Evolutionary conservation across 2,888 invertebrate genomes (phyloP), one percentile per base, ranked within the genome.

Genomic region (Hirtodrosophila alboralis): DNA sequence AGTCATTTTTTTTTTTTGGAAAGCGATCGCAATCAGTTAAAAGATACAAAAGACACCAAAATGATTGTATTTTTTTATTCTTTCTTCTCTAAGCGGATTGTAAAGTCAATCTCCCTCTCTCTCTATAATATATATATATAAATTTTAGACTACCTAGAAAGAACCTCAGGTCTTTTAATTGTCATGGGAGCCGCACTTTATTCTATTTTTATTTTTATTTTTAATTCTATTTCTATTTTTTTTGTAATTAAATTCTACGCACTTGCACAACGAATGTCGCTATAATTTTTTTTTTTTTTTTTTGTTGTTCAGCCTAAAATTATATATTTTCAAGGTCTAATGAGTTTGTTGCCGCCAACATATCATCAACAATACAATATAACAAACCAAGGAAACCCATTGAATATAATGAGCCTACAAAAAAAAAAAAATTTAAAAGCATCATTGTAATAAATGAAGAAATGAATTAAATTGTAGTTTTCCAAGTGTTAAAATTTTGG

Each of bases 301-400:
- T n/a, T n/a, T n/a, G n/a, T n/a, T n/a, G n/a, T n/a, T 56, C 60
- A 53, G 57, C 62, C 65, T 65, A 65, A 60, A 65, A 57, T 45
- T 56, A 21, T 54, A 33, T 47, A 43, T 67, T 65, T 87, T 87
- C 87, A 84, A 84, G 83, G 83, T 87, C 87, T 84, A 86, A 86
- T 71, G 84, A 71, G 84, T 87, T 84, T 85, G 65, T 86, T 86
- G 84, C 44, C 72, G 53, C 64, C 40, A n/a, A 10, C 49, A 52
- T 2, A n/a, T 13, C 49, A 52, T 2, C 23, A 23, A 10, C 30
- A 30, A 18, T n/a, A n/a, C n/a, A n/a, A n/a, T n/a, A n/a, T n/a
- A n/a, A n/a, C n/a, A n/a, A n/a, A n/a, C n/a, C n/a, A n/a, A n/a
- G n/a, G 30, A 48, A 51, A 58, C 57, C 47, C 60, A 69, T 79